Percentiles rank a stretch among this genome's conserved stretches.
Evolutionary conservation across 2,888 invertebrate genomes (phyloP).

Genomic region (Melanchra persicariae): DNA sequence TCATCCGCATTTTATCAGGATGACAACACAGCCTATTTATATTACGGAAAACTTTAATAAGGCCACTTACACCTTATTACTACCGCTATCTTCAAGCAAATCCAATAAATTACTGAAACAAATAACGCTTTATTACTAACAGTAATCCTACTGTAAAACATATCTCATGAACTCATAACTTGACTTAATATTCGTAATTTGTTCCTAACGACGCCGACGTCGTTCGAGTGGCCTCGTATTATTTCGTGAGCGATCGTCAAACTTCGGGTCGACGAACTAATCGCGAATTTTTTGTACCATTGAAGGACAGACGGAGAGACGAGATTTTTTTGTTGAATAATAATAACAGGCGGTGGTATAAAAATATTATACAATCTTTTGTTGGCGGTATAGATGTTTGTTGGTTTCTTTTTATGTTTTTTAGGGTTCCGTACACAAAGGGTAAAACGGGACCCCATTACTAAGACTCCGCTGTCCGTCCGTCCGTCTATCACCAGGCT

Average conservation of each 20-base stretch:
- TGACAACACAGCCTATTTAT: neutral
- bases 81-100: slow-evolving; percentile 5
- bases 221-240: slow-evolving; percentile 44
- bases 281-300: slow-evolving; percentile 58
- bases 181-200: slow-evolving; percentile 2
- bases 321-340: slow-evolving; percentile 47
- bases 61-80: neutral
- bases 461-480: too few species aligned
- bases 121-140: slow-evolving; percentile 15
- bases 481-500: too few species aligned
- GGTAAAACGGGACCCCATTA: too few species aligned
- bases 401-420: neutral
- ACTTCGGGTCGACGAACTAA: slow-evolving; percentile 61
- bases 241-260: slow-evolving; percentile 45
- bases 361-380: slow-evolving; percentile 42
- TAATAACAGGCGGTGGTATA: slow-evolving; percentile 19
- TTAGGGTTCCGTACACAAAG: too few species aligned
- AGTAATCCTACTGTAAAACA: slow-evolving; percentile 15
- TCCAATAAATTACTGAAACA: slow-evolving; percentile 16
- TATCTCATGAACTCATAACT: slow-evolving; percentile 1
- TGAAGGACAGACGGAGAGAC: slow-evolving; percentile 64
- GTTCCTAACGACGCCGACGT: slow-evolving; percentile 22
- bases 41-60: neutral
- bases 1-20: neutral
- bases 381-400: neutral